Percentiles rank a stretch among this genome's conserved stretches.
Conservation (phyloP, 2,113 vertebrate species). For the Axis porcinus region DNA sequence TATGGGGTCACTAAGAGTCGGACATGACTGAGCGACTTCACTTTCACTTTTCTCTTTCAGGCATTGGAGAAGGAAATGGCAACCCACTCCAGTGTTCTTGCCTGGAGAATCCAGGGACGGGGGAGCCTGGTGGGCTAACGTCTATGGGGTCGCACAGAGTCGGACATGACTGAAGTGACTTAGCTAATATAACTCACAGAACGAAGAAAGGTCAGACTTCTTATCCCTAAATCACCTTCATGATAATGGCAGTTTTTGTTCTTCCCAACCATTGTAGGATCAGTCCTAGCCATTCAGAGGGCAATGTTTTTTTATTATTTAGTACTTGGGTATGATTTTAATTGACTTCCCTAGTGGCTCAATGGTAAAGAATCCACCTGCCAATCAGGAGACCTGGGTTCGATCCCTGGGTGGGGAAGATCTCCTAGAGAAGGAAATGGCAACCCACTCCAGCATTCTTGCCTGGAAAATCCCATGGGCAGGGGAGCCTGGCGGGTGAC, state of each 20-base stretch:
- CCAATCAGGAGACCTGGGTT: not conserved
- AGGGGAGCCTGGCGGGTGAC: not conserved
- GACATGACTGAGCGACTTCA: no score
- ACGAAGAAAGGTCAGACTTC: slow-evolving; percentile 59
- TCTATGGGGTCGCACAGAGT: no score
- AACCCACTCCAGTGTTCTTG: no score
- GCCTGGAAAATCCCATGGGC: not conserved
- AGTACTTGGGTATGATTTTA: slow-evolving; percentile 55
- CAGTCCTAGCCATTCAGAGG: slow-evolving; percentile 38
- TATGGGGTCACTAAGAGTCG: no score
- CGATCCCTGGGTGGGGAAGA: not conserved
- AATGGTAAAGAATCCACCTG: not conserved
- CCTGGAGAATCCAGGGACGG: no score
- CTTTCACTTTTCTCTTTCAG: no score
- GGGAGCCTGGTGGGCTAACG: no score
- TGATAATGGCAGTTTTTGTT: slow-evolving; percentile 56
- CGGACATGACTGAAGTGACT: no score
- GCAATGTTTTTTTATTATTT: slow-evolving; percentile 69
- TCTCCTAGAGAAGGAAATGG: not conserved
- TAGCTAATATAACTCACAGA: slow-evolving; percentile 55
- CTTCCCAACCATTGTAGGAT: slow-evolving; percentile 45
- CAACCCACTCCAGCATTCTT: not conserved
- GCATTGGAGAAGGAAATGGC: no score
- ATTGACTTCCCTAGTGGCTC: not conserved
- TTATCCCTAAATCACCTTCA: slow-evolving; percentile 66